phyloP scores from a whole-genome alignment of 2,888 invertebrate species.

The Seira musarum region DNA sequence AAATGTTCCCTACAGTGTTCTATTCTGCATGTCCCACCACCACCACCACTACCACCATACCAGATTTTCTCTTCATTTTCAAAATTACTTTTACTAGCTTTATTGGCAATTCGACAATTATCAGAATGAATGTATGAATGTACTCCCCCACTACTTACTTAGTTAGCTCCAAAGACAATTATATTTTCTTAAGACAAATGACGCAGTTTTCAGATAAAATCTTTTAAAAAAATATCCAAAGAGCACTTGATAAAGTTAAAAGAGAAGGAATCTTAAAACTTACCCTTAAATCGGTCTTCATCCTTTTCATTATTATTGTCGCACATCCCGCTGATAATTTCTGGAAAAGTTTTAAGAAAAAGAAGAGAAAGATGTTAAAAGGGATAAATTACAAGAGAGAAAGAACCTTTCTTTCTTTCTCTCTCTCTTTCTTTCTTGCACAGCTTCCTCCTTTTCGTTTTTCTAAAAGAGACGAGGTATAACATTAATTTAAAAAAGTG shows the following conservation, averaged over 20 bases:
- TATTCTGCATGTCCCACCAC: conserved; percentile 17
- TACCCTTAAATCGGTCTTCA: conserved; percentile 84
- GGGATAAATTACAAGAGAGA: conserved; percentile 60
- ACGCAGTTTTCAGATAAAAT: background rate
- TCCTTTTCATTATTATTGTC: conserved; percentile 79
- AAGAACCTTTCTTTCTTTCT: conserved; percentile 28
- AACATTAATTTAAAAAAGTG: conserved; percentile 63
- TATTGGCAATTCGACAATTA: conserved; percentile 60
- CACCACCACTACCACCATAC: conserved; percentile 6
- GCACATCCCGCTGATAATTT: conserved; percentile 83
- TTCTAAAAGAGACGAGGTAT: conserved; percentile 57
- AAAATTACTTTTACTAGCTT: conserved; percentile 21
- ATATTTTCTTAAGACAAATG: conserved; percentile 13
- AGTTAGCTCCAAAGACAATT: conserved; percentile 1
- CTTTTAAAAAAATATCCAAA: conserved; percentile 5
- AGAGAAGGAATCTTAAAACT: conserved; percentile 66
- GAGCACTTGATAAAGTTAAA: conserved; percentile 30
- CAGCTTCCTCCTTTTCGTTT: conserved; percentile 58
- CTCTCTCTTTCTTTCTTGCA: conserved; percentile 31
- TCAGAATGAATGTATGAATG: background rate
- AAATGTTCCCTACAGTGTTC: conserved; percentile 34
- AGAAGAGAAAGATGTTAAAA: conserved; percentile 41
- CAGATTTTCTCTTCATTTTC: conserved; percentile 23
- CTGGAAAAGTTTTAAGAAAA: conserved; percentile 75
- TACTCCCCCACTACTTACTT: background rate